Base-by-base conservation (phyloP, 2,888 invertebrate species). In the Hypsopygia costalis region DNA sequence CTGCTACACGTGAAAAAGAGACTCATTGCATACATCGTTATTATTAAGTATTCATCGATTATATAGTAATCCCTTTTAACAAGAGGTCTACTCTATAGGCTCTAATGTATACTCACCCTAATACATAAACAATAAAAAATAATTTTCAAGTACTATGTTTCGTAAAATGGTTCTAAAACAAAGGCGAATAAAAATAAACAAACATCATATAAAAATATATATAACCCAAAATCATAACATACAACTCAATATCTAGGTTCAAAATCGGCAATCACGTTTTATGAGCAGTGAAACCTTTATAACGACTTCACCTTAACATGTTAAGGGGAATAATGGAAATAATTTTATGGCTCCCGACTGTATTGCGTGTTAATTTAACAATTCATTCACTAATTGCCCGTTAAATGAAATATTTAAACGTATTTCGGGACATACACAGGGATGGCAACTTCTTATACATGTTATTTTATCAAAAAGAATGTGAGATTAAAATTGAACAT, bases 371-470 rank as follows among this genome's bases (percentile, higher is more conserved):
- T 64, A 65, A 71, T 69, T 64, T 69, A 62, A 59, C 63, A 49
- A 62, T 65, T 65, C 61, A 66, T 68, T 65, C 61, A 48, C 52
- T 64, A 67, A 71, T 64, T 62, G 65, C 43, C 30, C 36, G 33
- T 28, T 36, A 21, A 41, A 37, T 33, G 38, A 25, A 39, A 38
- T 36, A 42, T 43, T 35, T 25, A 25, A 25, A 1, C n/a, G 25
- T 25, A 25, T 7, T 25, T 25, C 7, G 25, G 25, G 25, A 25
- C 6, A 8, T 25, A 25, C 25, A 4, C n/a, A 25, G 25, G 25
- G 25, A 25, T 25, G 25, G 25, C 25, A 25, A 25, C 25, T 4
- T 25, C n/a, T 25, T 25, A 16, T 16, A 16, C 16, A 3, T 16
- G n/a, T n/a, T n/a, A n/a, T n/a, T n/a, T n/a, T n/a, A n/a, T n/a